phyloP scores from a whole-genome alignment of 2,888 invertebrate genomes.

The Bellardia pandia region DNA sequence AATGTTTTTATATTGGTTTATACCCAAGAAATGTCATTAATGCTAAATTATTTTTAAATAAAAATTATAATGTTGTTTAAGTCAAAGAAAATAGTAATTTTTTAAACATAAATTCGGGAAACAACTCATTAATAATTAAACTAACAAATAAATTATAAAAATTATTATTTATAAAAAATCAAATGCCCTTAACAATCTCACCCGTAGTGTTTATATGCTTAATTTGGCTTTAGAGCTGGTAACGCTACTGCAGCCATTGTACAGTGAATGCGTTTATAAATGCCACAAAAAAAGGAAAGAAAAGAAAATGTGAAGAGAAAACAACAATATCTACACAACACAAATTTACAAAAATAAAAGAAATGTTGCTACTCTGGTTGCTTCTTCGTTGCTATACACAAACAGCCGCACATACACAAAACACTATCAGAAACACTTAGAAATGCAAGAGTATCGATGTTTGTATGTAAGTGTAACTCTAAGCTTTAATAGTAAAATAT shows the following conservation, averaged over 20 bases:
- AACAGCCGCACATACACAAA: background rate
- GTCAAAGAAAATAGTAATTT: too few relatives aligned
- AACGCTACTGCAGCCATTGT: conserved; percentile 11
- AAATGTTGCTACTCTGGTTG: conserved; percentile 48
- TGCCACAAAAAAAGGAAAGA: conserved; percentile 22
- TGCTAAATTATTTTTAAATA: too few relatives aligned
- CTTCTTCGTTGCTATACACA: conserved; percentile 43
- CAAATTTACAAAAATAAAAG: conserved; percentile 17
- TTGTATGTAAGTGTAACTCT: background rate
- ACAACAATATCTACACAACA: too few relatives aligned
- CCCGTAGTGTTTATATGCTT: background rate
- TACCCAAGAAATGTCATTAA: background rate
- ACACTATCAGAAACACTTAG: background rate
- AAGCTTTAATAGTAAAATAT: conserved; percentile 40
- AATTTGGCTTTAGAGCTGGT: conserved; percentile 21
- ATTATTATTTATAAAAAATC: too few relatives aligned
- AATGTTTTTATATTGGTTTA: too few relatives aligned
- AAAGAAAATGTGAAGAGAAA: conserved; percentile 25
- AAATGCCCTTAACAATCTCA: background rate
- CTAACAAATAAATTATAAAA: too few relatives aligned
- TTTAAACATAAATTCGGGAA: too few relatives aligned
- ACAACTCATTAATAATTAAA: too few relatives aligned
- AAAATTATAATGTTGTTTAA: too few relatives aligned
- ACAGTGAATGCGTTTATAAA: conserved; percentile 35
- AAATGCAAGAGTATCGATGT: conserved; percentile 9